Conservation (phyloP, 2,797 vertebrate genomes). For the Cynopterus sphinx region DNA sequence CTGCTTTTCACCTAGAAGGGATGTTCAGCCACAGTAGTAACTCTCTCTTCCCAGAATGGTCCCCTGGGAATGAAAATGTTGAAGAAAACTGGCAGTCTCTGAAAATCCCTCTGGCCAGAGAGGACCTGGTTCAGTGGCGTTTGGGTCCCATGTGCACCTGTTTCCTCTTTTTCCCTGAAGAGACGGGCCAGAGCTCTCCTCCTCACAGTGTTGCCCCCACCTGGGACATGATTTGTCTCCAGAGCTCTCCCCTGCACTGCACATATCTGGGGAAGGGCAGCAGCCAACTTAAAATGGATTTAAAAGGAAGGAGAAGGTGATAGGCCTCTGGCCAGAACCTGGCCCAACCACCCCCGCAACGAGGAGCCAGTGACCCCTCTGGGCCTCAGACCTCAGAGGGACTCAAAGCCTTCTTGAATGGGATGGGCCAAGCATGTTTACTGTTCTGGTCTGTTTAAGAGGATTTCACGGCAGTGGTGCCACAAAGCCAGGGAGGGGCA, state of each 20-base stretch:
- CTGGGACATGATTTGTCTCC: background rate
- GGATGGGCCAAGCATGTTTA: background rate
- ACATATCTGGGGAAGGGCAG: accelerated
- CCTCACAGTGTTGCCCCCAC: background rate
- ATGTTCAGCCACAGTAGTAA: background rate
- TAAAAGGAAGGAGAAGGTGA: background rate
- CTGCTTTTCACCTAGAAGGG: background rate
- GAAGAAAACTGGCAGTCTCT: background rate
- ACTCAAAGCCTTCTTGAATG: background rate
- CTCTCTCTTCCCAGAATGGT: background rate
- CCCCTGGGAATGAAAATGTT: background rate
- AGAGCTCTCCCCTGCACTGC: background rate
- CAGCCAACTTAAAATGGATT: background rate
- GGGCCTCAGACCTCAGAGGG: background rate
- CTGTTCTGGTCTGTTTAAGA: background rate
- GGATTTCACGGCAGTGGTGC: background rate
- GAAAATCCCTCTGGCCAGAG: background rate
- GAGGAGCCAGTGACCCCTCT: background rate
- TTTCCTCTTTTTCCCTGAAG: background rate
- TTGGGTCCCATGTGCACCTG: background rate
- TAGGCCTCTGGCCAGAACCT: background rate
- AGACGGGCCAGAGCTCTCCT: background rate
- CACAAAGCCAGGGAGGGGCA: background rate
- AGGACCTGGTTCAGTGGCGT: background rate
- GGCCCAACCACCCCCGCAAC: background rate